These are phyloP conservation scores for Toxostoma redivivum DNA, from an alignment of 2,113 vertebrate genomes.

Conservation along the genomic window DNA sequence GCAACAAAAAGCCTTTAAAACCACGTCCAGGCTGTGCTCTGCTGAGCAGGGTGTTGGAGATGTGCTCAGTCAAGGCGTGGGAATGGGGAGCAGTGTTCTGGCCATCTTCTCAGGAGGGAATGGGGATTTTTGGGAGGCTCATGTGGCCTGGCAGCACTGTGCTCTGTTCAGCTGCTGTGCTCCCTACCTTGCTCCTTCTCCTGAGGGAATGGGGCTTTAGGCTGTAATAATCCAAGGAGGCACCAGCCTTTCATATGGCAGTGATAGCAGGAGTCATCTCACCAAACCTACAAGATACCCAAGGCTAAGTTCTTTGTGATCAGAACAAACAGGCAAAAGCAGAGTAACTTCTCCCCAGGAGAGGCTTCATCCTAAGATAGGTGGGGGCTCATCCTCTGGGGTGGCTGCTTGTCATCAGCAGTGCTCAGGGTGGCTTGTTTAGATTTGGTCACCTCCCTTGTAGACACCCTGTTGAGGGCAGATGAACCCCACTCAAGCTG, in stretches of 20 bases:
- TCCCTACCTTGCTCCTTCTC: neutral
- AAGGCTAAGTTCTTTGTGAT: neutral
- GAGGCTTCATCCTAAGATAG: neutral
- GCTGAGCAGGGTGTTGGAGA: neutral
- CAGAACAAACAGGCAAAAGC: neutral
- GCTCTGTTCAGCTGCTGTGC: neutral
- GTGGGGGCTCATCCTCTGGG: too few species aligned
- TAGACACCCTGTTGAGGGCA: neutral
- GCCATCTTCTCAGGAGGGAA: neutral
- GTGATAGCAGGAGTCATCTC: neutral
- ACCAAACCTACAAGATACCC: neutral
- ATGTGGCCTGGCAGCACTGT: neutral
- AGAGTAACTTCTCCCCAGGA: accelerated
- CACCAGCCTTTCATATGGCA: accelerated
- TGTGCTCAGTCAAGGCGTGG: slow-evolving; percentile 2
- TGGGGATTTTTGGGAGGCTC: neutral
- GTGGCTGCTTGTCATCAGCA: neutral
- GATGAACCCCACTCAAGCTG: neutral
- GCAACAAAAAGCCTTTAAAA: neutral
- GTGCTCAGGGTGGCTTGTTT: neutral
- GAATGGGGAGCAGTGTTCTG: neutral
- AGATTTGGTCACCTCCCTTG: neutral
- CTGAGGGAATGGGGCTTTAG: neutral
- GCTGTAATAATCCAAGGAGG: neutral
- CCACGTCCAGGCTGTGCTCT: neutral